These are phyloP conservation scores for Altica lythri DNA, from an alignment of 2,888 invertebrate species.

Conservation along the genomic window DNA sequence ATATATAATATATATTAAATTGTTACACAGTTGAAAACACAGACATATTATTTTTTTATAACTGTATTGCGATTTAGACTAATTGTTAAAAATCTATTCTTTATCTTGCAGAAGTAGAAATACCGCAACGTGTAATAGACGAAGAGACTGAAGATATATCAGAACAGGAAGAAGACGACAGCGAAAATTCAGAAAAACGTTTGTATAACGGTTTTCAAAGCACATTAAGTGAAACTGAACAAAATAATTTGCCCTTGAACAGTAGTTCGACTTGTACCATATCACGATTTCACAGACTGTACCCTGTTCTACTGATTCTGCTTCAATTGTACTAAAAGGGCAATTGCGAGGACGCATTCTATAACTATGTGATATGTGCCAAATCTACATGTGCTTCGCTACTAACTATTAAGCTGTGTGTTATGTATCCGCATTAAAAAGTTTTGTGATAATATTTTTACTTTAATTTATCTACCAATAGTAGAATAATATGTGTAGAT, in stretches of 20 bases:
- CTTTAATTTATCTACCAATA: no score
- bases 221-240: slow-evolving; percentile 66
- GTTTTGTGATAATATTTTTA: no score
- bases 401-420: slow-evolving; percentile 49
- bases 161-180: slow-evolving; percentile 41
- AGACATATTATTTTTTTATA: no score
- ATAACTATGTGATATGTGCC: slow-evolving; percentile 54
- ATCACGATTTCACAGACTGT: slow-evolving; percentile 35
- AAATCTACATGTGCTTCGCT: slow-evolving; percentile 57
- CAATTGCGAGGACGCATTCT: slow-evolving; percentile 48
- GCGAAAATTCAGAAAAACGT: slow-evolving; percentile 49
- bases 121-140: slow-evolving; percentile 60
- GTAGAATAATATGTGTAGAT: no score
- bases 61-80: no score
- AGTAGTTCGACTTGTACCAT: slow-evolving; percentile 40
- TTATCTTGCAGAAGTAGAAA: slow-evolving; percentile 64
- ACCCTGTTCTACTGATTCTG: slow-evolving; percentile 46
- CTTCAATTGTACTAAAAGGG: slow-evolving; percentile 47
- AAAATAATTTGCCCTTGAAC: slow-evolving; percentile 43
- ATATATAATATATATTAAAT: no score
- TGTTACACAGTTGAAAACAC: no score
- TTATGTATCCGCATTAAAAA: slow-evolving; percentile 36
- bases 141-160: slow-evolving; percentile 53
- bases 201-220: slow-evolving; percentile 66
- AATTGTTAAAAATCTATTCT: neutral